Conservation (phyloP, 2,113 vertebrate species). For the Platichthys stellatus region DNA sequence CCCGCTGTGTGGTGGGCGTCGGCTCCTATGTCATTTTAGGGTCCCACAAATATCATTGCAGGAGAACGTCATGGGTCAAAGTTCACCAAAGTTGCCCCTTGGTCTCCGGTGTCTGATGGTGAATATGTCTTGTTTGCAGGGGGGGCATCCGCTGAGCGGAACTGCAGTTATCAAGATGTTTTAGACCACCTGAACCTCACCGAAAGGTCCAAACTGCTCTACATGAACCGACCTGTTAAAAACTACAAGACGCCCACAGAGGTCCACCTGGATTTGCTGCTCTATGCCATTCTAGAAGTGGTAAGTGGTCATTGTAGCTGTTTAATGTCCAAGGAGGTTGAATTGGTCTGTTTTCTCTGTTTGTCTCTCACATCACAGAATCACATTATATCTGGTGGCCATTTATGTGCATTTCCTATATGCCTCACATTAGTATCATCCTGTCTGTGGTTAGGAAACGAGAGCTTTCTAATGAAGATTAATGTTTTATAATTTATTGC, state of each 20-base stretch:
- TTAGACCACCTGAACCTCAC: not conserved
- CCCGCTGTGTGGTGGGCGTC: no score
- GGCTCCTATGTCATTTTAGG: no score
- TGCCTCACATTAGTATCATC: no score
- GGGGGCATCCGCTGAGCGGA: not conserved
- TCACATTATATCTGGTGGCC: not conserved
- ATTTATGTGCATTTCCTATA: not conserved
- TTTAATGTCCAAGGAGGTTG: no score
- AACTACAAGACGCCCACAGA: not conserved
- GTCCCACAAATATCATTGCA: no score
- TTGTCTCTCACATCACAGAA: not conserved
- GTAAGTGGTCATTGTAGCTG: constrained; percentile 11
- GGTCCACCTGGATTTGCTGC: constrained; percentile 24
- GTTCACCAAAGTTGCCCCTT: no score
- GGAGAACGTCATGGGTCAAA: no score
- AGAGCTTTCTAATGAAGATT: no score
- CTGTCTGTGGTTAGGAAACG: no score
- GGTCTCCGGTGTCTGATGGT: no score
- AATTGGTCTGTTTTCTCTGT: no score
- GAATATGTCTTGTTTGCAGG: not conserved
- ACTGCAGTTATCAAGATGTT: constrained; percentile 2
- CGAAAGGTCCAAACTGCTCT: not conserved
- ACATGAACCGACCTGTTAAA: not conserved
- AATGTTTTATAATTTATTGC: no score
- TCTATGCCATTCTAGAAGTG: constrained; percentile 73